Evolutionary conservation across 1,140 invertebrate genomes (phyloP).

Genomic region (Geopemphigus sp.): DNA sequence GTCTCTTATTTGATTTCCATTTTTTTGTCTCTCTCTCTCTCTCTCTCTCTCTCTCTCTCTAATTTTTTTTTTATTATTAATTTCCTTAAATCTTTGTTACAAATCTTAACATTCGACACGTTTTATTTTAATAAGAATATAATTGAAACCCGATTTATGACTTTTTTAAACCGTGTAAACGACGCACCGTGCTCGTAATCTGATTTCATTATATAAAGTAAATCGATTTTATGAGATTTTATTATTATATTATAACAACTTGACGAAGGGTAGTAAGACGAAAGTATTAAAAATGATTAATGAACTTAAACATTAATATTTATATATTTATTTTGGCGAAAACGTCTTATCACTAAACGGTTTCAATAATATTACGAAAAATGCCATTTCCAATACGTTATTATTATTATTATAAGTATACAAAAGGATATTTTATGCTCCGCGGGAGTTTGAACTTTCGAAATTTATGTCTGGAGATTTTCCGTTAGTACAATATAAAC

Average conservation of each 20-base stretch:
- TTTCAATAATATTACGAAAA: conserved; percentile 21
- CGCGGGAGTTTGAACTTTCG: background rate
- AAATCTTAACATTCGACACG: background rate
- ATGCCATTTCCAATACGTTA: conserved; percentile 5
- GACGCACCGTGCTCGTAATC: background rate
- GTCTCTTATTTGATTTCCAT: background rate
- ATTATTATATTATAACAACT: background rate
- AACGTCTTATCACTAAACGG: background rate
- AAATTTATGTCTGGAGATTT: background rate
- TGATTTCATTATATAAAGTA: background rate
- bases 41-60: no score
- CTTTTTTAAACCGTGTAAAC: background rate
- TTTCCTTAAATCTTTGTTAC: background rate
- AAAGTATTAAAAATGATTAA: conserved; percentile 37
- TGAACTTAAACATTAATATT: background rate
- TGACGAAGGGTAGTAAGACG: background rate
- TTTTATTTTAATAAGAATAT: background rate
- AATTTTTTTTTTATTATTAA: no score
- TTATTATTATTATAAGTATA: background rate
- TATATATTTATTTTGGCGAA: background rate
- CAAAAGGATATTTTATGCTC: background rate
- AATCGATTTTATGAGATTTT: conserved; percentile 9
- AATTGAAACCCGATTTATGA: conserved; percentile 1
- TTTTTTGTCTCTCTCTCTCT: background rate
- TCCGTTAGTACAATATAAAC: background rate